phyloP scores from a whole-genome alignment of 2,888 invertebrate genomes.

The Parnassius smintheus region DNA sequence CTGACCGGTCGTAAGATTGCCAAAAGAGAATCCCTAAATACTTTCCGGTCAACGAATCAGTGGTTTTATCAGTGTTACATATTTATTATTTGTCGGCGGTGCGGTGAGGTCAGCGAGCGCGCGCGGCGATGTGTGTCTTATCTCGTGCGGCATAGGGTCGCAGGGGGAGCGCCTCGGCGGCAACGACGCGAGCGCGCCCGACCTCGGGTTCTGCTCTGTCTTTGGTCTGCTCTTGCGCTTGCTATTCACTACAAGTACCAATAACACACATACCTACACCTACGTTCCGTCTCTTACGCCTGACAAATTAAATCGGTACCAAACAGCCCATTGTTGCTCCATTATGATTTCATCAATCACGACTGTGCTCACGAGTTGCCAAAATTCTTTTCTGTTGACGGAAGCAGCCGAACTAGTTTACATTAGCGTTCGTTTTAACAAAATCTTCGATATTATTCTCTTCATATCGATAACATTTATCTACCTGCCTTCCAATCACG shows the following conservation, averaged over 20 bases:
- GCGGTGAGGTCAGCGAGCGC: constrained; percentile 74
- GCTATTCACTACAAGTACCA: constrained; percentile 40
- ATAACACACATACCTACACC: constrained; percentile 32
- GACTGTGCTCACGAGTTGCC: constrained; percentile 13
- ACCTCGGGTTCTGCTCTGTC: constrained; percentile 65
- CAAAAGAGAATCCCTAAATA: constrained; percentile 70
- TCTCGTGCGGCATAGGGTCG: constrained; percentile 72
- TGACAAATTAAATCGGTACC: constrained; percentile 9
- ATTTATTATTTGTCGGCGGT: constrained; percentile 78
- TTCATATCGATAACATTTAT: constrained; percentile 9
- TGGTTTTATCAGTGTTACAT: constrained; percentile 79
- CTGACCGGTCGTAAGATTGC: constrained; percentile 58
- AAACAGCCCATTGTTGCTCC: constrained; percentile 11
- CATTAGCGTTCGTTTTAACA: background rate
- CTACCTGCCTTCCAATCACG: constrained; percentile 1
- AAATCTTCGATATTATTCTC: constrained; percentile 4
- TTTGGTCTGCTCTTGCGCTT: constrained; percentile 73
- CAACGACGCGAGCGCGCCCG: constrained; percentile 52
- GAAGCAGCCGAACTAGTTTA: constrained; percentile 11
- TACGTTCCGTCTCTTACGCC: constrained; percentile 22
- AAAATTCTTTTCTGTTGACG: constrained; percentile 19
- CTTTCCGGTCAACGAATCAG: constrained; percentile 75
- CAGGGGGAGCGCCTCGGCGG: constrained; percentile 38
- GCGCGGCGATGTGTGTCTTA: constrained; percentile 71
- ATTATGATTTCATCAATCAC: constrained; percentile 15